A percentile compares a stretch with the other conserved stretches of the same genome.
These are phyloP conservation scores for Steinernema feltiae DNA, from an alignment of 1,140 invertebrate genomes.

Conservation along the genomic window DNA sequence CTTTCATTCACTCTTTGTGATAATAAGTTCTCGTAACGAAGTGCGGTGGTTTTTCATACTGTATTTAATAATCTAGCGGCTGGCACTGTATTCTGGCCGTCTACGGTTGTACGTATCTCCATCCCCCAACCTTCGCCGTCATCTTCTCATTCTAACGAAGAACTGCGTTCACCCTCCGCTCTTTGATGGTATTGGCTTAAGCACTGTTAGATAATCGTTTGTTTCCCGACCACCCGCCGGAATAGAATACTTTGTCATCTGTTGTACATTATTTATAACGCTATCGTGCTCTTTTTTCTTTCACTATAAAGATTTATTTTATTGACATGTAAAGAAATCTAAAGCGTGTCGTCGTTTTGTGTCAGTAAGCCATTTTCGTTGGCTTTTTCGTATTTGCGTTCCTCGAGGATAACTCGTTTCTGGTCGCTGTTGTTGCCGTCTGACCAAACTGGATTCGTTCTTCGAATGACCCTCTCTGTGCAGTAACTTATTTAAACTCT, in stretches of 20 bases:
- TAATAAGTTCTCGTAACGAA: neutral
- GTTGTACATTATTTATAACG: conserved; percentile 13
- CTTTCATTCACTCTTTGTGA: conserved; percentile 2
- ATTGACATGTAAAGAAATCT: neutral
- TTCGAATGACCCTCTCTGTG: no score
- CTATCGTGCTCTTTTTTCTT: neutral
- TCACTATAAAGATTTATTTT: conserved; percentile 11
- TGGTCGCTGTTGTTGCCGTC: no score
- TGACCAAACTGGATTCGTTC: no score
- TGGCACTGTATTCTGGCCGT: neutral
- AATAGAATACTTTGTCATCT: neutral
- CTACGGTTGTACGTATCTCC: neutral
- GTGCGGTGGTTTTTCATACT: neutral
- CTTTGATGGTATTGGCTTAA: neutral
- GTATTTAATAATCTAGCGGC: conserved; percentile 8
- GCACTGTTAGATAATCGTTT: conserved; percentile 4
- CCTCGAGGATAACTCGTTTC: no score
- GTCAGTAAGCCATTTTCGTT: no score
- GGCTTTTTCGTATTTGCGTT: no score
- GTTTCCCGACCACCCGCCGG: neutral
- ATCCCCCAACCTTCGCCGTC: neutral
- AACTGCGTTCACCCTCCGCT: neutral
- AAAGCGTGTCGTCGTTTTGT: neutral
- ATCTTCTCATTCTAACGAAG: no score
- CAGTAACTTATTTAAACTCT: no score